phyloP scores from a whole-genome alignment of 2,888 invertebrate genomes.

The Serrognathus titanus region DNA sequence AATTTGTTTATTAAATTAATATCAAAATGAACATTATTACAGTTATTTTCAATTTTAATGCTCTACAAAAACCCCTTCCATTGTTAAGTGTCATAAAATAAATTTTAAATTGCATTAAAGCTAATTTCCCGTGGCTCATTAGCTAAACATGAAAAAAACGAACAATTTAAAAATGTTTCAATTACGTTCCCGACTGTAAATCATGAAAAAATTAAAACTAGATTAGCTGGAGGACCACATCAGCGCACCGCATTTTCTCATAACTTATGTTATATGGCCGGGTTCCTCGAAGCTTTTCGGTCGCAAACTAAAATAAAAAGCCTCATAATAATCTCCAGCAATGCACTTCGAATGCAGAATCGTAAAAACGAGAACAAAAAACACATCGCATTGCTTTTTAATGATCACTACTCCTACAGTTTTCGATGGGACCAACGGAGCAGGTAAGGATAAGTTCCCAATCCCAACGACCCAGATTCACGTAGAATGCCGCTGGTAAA shows the following conservation, averaged over 20 bases:
- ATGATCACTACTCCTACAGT: slow-evolving; percentile 34
- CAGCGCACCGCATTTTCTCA: background rate
- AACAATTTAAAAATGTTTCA: background rate
- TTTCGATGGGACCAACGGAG: slow-evolving; percentile 11
- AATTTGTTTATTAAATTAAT: too few relatives aligned
- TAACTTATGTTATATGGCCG: slow-evolving; percentile 16
- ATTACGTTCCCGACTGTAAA: background rate
- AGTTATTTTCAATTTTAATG: too few relatives aligned
- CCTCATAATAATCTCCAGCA: slow-evolving; percentile 16
- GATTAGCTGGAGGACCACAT: background rate
- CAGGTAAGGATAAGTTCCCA: slow-evolving; percentile 14
- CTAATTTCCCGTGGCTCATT: too few relatives aligned
- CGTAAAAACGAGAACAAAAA: slow-evolving; percentile 29
- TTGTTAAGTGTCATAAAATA: too few relatives aligned
- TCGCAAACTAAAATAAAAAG: slow-evolving; percentile 12
- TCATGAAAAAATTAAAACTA: slow-evolving; percentile 3
- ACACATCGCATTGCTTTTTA: slow-evolving; percentile 37
- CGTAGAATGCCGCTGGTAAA: background rate
- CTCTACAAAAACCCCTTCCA: too few relatives aligned
- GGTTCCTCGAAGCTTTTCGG: slow-evolving; percentile 1
- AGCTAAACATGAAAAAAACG: too few relatives aligned
- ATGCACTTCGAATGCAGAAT: slow-evolving; percentile 19
- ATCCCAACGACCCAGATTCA: background rate
- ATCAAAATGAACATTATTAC: too few relatives aligned
- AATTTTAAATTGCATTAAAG: too few relatives aligned